Evolutionary conservation across 2,888 invertebrate species (phyloP), one percentile per base, ranked within the genome.

Genomic region (Lasioglossum zephyrum): DNA sequence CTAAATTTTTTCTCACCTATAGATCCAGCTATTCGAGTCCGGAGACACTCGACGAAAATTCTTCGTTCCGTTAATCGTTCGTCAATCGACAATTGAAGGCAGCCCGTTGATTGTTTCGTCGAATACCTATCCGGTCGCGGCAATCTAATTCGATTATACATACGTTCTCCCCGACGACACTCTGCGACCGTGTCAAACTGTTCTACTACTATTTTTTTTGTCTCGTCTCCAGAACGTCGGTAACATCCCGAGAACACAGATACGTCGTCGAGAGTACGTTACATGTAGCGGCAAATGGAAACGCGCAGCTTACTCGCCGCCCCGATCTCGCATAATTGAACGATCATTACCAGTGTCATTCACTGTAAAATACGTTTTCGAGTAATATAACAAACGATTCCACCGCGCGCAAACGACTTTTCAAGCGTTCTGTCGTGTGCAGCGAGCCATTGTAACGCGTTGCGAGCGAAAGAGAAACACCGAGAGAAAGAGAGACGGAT

Each of bases 261-360:
- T 63, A 63, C 13, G 31, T 63, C 63, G 31, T 6, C 63, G 60
- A 31, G 26, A 31, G 31, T 31, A 31, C n/a, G 60, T 26, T 26
- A 5, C 26, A 44, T 44, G 44, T 16, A 31, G 60, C 60, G 63
- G 26, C 16, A 6, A 16, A 26, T 26, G 60, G 4, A 31, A 63
- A 63, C 60, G 60, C 60, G 60, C 26, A 6, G 26, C 60, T 13
- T 31, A 63, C 31, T 63, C 63, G 31, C 26, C 63, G 63, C 63
- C 31, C 31, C 63, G 63, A 16, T 16, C 63, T 63, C 63, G 63
- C 63, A 63, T 63, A 63, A 63, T 63, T 63, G 63, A 66, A 66
- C 66, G 36, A 66, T 31, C 66, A 66, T 66, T 66, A 66, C 36
- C 36, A 66, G 66, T 36, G 66, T 36, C 22, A 66, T 66, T 66